A percentile compares a stretch with the other conserved stretches of the same genome.
These are phyloP conservation scores for Heliconius melpomene DNA, from an alignment of 1,140 invertebrate genomes.

Conservation along the genomic window DNA sequence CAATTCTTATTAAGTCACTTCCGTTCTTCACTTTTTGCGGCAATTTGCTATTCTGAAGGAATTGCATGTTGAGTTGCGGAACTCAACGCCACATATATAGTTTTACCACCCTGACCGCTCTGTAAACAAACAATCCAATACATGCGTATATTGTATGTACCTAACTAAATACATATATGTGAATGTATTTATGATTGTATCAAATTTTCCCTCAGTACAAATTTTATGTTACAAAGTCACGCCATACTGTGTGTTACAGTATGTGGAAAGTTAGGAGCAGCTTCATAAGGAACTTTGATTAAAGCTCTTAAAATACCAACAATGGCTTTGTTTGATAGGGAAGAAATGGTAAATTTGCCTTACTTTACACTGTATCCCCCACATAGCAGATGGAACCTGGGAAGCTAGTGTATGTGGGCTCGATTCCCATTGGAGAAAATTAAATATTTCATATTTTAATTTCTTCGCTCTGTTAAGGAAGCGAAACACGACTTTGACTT, in stretches of 20 bases:
- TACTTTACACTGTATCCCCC: not conserved
- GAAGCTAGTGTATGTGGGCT: not conserved
- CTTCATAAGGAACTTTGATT: not conserved
- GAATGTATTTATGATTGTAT: constrained; percentile 5
- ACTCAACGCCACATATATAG: no score
- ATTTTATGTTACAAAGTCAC: constrained; percentile 6
- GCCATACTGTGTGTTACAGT: not conserved
- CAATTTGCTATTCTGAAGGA: no score
- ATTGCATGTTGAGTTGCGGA: no score
- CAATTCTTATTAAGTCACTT: no score
- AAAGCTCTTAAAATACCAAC: not conserved
- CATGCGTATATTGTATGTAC: not conserved
- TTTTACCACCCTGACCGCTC: no score
- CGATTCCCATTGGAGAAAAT: not conserved
- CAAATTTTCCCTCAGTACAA: not conserved
- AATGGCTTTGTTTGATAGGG: not conserved
- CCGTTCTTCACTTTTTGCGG: no score
- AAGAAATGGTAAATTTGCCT: not conserved
- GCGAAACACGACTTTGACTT: no score
- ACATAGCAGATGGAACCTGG: not conserved
- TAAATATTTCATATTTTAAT: not conserved
- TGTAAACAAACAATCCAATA: no score
- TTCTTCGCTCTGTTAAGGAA: not conserved
- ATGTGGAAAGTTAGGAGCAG: not conserved
- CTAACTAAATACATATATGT: no score